phyloP scores from a whole-genome alignment of 2,888 invertebrate species.

The Idaea straminata region DNA sequence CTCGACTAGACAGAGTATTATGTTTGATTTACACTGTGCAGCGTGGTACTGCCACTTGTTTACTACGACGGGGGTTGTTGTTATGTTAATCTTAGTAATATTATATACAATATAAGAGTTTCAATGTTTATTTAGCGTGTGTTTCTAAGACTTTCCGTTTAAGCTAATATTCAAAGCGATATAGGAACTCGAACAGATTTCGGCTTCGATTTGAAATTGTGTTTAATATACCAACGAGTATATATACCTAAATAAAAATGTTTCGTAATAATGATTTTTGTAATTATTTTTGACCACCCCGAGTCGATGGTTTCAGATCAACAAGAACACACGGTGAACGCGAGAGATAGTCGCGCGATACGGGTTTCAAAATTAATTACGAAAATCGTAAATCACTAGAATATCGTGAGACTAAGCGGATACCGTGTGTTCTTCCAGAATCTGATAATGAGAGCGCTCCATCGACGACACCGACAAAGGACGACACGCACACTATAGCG shows the following conservation, averaged over 20 bases:
- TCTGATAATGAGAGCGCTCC: conserved; percentile 88
- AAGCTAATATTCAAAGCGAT: conserved; percentile 65
- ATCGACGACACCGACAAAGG: conserved; percentile 78
- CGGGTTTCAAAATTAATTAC: conserved; percentile 76
- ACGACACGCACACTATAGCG: conserved; percentile 48
- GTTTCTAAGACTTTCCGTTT: conserved; percentile 66
- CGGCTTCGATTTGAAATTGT: conserved; percentile 74
- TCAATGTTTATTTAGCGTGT: conserved; percentile 66
- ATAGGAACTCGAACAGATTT: conserved; percentile 65
- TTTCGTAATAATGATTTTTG: conserved; percentile 78
- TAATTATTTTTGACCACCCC: conserved; percentile 77
- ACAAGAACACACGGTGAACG: conserved; percentile 67
- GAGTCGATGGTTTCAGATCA: conserved; percentile 59
- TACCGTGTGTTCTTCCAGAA: conserved; percentile 86
- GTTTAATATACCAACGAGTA: conserved; percentile 76
- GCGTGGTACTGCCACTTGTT: conserved; percentile 34
- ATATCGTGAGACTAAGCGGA: conserved; percentile 50
- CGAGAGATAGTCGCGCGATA: conserved; percentile 30
- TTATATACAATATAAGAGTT: conserved; percentile 66
- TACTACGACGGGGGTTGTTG: conserved; percentile 70
- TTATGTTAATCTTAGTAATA: conserved; percentile 69
- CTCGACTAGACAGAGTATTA: conserved; percentile 21
- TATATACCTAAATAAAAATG: conserved; percentile 63
- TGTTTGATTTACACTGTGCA: conserved; percentile 16
- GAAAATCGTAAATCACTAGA: conserved; percentile 58